phyloP scores from a whole-genome alignment of 2,888 invertebrate genomes.

The Lepidocyrtinus sp. region DNA sequence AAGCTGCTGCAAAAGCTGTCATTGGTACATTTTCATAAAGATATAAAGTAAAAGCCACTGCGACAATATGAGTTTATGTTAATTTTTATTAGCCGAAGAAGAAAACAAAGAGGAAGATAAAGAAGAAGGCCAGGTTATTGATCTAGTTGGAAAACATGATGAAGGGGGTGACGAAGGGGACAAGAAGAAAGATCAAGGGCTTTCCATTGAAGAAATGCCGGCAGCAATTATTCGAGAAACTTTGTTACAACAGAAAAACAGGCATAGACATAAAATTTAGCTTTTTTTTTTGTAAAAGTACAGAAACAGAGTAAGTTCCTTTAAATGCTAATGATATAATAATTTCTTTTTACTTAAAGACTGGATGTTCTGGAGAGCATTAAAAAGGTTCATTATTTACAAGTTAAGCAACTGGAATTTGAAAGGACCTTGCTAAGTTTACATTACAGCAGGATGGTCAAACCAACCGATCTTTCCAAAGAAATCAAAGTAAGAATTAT shows the following conservation, averaged over 20 bases:
- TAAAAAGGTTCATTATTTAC: conserved; percentile 61
- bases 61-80: not conserved
- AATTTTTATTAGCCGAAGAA: conserved; percentile 43
- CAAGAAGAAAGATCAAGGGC: conserved; percentile 37
- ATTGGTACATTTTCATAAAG: conserved; percentile 18
- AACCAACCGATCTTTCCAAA: conserved; percentile 64
- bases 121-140: conserved; percentile 44
- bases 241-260: conserved; percentile 62
- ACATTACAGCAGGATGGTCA: conserved; percentile 66
- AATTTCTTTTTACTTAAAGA: conserved; percentile 29
- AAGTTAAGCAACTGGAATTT: conserved; percentile 67
- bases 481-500: conserved; percentile 61
- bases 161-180: conserved; percentile 40
- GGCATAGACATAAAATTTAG: conserved; percentile 36
- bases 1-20: conserved; percentile 38
- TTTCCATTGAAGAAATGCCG: conserved; percentile 64
- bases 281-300: not conserved
- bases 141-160: conserved; percentile 43
- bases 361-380: conserved; percentile 65
- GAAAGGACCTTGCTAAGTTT: conserved; percentile 64
- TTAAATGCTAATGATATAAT: too few relatives aligned
- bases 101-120: conserved; percentile 48
- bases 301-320: not conserved
- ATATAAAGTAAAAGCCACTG: not conserved
- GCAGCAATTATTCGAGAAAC: conserved; percentile 64